Evolutionary conservation across 2,888 invertebrate species (phyloP), one percentile per base, ranked within the genome.

Genomic region (Tenthredo notha): DNA sequence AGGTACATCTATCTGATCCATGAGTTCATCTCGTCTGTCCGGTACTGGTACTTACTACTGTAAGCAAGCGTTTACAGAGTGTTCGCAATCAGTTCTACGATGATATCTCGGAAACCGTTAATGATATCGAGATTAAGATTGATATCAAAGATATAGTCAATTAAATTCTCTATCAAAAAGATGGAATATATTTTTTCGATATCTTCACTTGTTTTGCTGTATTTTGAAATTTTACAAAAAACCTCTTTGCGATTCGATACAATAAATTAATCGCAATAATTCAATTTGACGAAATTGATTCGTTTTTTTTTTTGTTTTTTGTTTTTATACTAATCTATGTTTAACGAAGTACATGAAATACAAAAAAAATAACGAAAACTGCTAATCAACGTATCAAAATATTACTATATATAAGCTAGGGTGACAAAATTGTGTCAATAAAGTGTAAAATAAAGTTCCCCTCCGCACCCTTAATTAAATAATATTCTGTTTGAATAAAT

Each of bases 31-130:
- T 0, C 61, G 67, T 29, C 67, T 1, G 67, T 67, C 67, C 15
- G 5, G 33, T 67, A 29, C 67, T 5, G 33, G 67, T 61, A 50
- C 50, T 50, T 50, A 37, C 78, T 21, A 58, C 78, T 78, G 67
- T 33, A 67, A 67, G 0, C 12, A 2, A 33, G 67, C 33, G 67
- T 33, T 29, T 0, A 50, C 18, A 50, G 6, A n/a, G n/a, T 50
- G 18, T 6, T n/a, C 1, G n/a, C 5, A n/a, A n/a, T 50, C 50
- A 50, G 50, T 50, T 50, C 1, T 50, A 6, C 18, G 50, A 50
- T 5, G 50, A 50, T 50, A 50, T 50, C 50, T 50, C 50, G 50
- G 1, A 10, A 50, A 50, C 18, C 50, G 50, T 50, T 50, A 5
- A 50, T 50, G 50, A n/a, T 50, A 50, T 50, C 50, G 6, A 50